Conservation (phyloP, 1,140 invertebrate genomes). For the Drosophila sucinea region DNA sequence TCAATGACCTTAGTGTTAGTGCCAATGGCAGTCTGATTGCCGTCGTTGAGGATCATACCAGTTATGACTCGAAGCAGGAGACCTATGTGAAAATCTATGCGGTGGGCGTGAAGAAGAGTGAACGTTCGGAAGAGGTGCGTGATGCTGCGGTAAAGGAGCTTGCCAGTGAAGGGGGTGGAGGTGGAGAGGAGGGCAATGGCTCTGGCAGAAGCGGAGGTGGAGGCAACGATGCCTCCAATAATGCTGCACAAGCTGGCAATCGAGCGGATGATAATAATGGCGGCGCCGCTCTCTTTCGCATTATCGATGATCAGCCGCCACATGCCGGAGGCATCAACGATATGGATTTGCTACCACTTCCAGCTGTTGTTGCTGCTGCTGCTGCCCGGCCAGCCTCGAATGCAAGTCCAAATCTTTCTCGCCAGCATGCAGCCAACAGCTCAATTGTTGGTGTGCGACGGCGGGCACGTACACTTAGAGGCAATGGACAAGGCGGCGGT, state of each 20-base stretch:
- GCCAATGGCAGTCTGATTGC: slow-evolving; percentile 91
- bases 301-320: slow-evolving; percentile 20
- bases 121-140: slow-evolving; percentile 82
- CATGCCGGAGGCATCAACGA: not conserved
- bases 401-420: slow-evolving; percentile 65
- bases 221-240: slow-evolving; percentile 32
- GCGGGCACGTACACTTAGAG: slow-evolving; percentile 70
- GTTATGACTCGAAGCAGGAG: slow-evolving; percentile 91
- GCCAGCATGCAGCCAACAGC: slow-evolving; percentile 70
- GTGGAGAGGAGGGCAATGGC: slow-evolving; percentile 11
- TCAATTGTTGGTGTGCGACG: slow-evolving; percentile 78
- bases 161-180: slow-evolving; percentile 45
- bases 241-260: slow-evolving; percentile 5
- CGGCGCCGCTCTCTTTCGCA: slow-evolving; percentile 22
- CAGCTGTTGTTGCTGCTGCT: slow-evolving; percentile 16
- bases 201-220: slow-evolving; percentile 21
- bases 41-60: slow-evolving; percentile 91
- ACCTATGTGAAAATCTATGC: slow-evolving; percentile 93
- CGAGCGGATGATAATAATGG: not conserved
- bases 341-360: not conserved
- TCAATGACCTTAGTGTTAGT: slow-evolving; percentile 90
- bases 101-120: slow-evolving; percentile 83
- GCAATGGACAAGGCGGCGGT: slow-evolving; percentile 25
- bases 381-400: slow-evolving; percentile 40
- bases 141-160: slow-evolving; percentile 66